phyloP scores from a whole-genome alignment of 2,797 vertebrate species.

The Sebastolobus altivelis region DNA sequence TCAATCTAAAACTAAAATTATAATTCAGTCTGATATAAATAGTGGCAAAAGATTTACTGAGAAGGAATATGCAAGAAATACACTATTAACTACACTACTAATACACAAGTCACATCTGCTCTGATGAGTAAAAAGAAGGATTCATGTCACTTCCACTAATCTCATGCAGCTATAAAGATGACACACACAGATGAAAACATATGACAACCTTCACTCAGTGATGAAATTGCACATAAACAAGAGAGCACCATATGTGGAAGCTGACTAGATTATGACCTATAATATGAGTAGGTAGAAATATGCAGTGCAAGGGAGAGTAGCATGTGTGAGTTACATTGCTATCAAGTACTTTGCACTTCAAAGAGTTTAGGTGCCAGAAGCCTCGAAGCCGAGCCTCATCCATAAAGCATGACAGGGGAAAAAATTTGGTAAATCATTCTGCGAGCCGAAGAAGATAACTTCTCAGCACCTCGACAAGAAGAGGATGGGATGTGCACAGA shows the following conservation, averaged over 20 bases:
- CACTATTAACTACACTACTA: not conserved
- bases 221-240: not conserved
- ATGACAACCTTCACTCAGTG: conserved; percentile 1
- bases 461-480: conserved; percentile 24
- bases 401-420: conserved; percentile 42
- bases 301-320: conserved; percentile 1
- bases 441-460: conserved; percentile 14
- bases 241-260: not conserved
- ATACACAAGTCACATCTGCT: not conserved
- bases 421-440: conserved; percentile 29
- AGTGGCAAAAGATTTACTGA: not conserved
- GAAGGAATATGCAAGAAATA: not conserved
- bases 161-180: not conserved
- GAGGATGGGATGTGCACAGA: conserved; percentile 1
- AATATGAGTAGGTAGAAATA: conserved; percentile 23
- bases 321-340: conserved; percentile 31
- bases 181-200: not conserved
- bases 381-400: conserved; percentile 34
- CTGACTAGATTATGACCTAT: not conserved
- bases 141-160: conserved; percentile 9
- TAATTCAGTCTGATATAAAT: not conserved
- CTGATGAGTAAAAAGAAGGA: not conserved
- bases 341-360: conserved; percentile 68
- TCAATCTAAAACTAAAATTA: not conserved
- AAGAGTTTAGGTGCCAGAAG: conserved; percentile 49